These are phyloP conservation scores for Genyomyrus donnyi DNA, from an alignment of 2,113 vertebrate genomes.

Conservation along the genomic window DNA sequence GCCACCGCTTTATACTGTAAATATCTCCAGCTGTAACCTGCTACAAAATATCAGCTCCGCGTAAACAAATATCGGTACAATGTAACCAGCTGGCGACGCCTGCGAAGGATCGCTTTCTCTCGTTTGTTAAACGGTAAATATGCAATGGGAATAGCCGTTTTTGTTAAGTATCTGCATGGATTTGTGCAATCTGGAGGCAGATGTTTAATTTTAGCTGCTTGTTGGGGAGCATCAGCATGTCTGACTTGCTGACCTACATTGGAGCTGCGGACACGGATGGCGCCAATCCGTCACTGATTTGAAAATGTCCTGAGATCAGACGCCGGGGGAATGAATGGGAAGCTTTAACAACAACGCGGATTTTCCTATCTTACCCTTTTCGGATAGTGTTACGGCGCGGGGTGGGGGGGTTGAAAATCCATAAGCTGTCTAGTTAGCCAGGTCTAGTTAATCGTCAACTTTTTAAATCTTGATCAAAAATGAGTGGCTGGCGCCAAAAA, in stretches of 20 bases:
- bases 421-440: background rate
- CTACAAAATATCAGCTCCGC: background rate
- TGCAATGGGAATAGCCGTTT: background rate
- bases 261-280: conserved; percentile 58
- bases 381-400: background rate
- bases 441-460: background rate
- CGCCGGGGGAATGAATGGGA: conserved; percentile 18
- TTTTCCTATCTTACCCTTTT: background rate
- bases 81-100: background rate
- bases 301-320: conserved; percentile 43
- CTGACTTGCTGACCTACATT: conserved; percentile 61
- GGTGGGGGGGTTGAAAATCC: background rate
- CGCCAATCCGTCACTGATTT: conserved; percentile 62
- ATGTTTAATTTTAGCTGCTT: background rate
- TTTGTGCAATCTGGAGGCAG: background rate
- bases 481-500: background rate
- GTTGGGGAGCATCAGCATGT: background rate
- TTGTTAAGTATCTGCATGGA: background rate
- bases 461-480: background rate
- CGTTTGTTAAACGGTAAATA: background rate
- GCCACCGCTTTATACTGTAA: background rate
- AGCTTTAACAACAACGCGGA: background rate
- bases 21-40: conserved; percentile 9
- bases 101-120: background rate
- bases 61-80: conserved; percentile 6